Evolutionary conservation across 2,888 invertebrate genomes (phyloP).

Genomic region (Polyploca ridens): DNA sequence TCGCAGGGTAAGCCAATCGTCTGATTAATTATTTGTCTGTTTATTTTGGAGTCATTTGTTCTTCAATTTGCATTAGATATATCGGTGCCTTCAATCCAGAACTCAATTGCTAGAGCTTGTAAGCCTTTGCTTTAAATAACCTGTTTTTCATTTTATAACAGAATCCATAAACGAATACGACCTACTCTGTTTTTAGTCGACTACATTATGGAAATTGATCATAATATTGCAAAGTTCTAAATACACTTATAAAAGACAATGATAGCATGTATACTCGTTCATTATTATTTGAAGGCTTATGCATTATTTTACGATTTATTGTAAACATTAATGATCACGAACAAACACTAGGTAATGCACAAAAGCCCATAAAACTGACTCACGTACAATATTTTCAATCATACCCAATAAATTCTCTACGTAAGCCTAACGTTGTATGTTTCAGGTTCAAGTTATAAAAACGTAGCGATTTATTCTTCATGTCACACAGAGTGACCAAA

Average conservation of each 20-base stretch:
- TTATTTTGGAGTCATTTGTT: no score
- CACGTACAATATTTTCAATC: slow-evolving; percentile 69
- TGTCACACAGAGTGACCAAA: not conserved
- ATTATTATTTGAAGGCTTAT: slow-evolving; percentile 21
- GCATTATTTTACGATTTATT: slow-evolving; percentile 43
- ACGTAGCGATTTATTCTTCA: slow-evolving; percentile 9
- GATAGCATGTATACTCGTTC: slow-evolving; percentile 4
- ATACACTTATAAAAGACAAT: not conserved
- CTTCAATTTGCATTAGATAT: no score
- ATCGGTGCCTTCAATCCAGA: no score
- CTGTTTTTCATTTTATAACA: no score
- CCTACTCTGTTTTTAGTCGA: no score
- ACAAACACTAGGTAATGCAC: slow-evolving; percentile 58
- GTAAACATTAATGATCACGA: slow-evolving; percentile 54
- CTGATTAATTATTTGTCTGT: no score
- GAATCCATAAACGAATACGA: no score
- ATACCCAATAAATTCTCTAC: slow-evolving; percentile 63
- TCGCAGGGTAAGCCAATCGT: no score
- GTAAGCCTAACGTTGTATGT: slow-evolving; percentile 46
- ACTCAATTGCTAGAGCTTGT: no score
- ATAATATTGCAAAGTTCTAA: no score
- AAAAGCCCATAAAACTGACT: slow-evolving; percentile 66
- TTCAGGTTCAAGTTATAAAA: slow-evolving; percentile 33
- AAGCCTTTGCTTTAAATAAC: no score
- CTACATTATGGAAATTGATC: no score